Evolutionary conservation across 2,113 vertebrate species (phyloP), one percentile per base, ranked within the genome.

Genomic region (Puntigrus tetrazona): DNA sequence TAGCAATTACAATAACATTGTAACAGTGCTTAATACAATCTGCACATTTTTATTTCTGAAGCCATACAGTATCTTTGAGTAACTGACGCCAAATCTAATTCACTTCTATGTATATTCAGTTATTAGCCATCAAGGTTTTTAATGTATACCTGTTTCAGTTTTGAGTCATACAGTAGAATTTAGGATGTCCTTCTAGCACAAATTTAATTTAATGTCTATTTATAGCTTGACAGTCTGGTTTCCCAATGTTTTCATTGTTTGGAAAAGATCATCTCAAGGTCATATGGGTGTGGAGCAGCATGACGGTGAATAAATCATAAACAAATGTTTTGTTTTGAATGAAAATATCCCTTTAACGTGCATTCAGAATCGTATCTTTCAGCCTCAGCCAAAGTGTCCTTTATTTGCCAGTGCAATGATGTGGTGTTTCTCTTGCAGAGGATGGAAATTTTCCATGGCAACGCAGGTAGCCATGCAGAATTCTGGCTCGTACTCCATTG

Each of bases 401-500:
- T n/a, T 27, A 63, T 65, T 59, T 47, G 75, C 45, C 27, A 13
- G 18, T 31, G 34, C n/a, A 63, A 9, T 75, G 63, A 73, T 78
- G 5, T 31, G 55, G 88, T 47, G 29, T 43, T 63, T 75, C 0
- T 27, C 87, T 93, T 93, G 84, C 91, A 99, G 97, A 90, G 98
- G 98, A 7, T 99, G 98, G 98, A 98, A 95, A 90, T 98, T 99
- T 94, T 96, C 97, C 3, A 99, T 99, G 98, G 97, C 98, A 34
- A 97, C 97, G 0, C 97, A 99, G 92, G 98, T 99, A 92, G 98
- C 98, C 65, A 94, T 99, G 95, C 98, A 99, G 90, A 99, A 99
- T 89, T 98, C 98, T 1, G 98, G 98, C 20, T 98, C 96, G 0
- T 99, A 99, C 86, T 99, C 98, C n/a, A 97, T 99, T 88, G 96